A percentile compares a stretch with the other conserved stretches of the same genome.
These are phyloP conservation scores for Phyllotreta striolata DNA, from an alignment of 2,888 invertebrate species.

Conservation along the genomic window DNA sequence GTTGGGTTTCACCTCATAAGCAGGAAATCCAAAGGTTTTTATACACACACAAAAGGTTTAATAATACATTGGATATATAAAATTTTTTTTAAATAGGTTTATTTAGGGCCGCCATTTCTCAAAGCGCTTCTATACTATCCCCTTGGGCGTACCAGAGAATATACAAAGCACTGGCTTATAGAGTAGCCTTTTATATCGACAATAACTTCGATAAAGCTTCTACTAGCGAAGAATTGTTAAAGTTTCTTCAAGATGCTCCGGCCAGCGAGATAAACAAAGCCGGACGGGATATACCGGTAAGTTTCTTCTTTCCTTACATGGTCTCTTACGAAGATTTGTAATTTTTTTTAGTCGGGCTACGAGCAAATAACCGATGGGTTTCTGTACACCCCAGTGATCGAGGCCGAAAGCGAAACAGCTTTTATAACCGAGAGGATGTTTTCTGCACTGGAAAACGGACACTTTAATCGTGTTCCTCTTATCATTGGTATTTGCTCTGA, in stretches of 20 bases:
- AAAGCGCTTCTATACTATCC: constrained; percentile 54
- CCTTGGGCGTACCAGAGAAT: constrained; percentile 56
- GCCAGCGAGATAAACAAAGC: constrained; percentile 28
- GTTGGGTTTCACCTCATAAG: constrained; percentile 40
- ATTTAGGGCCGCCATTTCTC: constrained; percentile 54
- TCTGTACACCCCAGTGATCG: constrained; percentile 42
- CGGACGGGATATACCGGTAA: constrained; percentile 5
- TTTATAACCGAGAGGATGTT: constrained; percentile 44
- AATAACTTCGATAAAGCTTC: constrained; percentile 39
- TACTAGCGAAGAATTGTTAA: constrained; percentile 40
- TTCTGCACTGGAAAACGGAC: constrained; percentile 37
- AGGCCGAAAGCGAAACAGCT: constrained; percentile 41
- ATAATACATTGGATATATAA: not conserved
- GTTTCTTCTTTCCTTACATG: too few relatives aligned
- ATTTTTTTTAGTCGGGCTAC: constrained; percentile 26
- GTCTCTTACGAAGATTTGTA: too few relatives aligned
- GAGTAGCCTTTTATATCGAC: constrained; percentile 47
- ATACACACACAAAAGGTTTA: too few relatives aligned
- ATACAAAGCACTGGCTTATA: constrained; percentile 46
- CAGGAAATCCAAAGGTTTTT: constrained; percentile 37
- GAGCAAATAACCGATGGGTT: constrained; percentile 43
- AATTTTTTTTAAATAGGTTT: constrained; percentile 41
- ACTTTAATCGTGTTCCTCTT: constrained; percentile 39
- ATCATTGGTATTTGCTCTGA: constrained; percentile 45
- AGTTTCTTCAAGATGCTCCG: constrained; percentile 42